Evolutionary conservation across 2,888 invertebrate species (phyloP).

Genomic region (Drosophila neonasuta): DNA sequence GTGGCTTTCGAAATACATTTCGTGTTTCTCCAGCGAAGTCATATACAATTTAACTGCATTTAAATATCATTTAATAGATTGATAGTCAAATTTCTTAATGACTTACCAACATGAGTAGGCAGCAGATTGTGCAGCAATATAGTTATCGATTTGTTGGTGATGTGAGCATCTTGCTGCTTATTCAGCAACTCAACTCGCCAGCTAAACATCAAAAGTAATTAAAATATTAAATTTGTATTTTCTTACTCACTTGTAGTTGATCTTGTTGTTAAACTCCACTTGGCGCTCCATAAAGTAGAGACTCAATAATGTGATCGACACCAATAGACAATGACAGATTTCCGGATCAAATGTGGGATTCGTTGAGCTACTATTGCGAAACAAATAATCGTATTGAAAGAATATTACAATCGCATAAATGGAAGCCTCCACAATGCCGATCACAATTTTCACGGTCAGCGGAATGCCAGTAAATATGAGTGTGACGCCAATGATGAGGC

Average conservation of each 20-base stretch:
- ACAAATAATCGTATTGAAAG: constrained; percentile 83
- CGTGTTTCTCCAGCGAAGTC: constrained; percentile 86
- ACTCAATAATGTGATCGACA: constrained; percentile 88
- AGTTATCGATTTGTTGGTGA: constrained; percentile 92
- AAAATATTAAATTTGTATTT: not conserved
- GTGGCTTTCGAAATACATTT: constrained; percentile 93
- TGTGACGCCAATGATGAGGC: constrained; percentile 85
- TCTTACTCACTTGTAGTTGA: constrained; percentile 87
- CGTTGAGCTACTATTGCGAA: constrained; percentile 86
- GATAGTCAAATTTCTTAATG: too few species aligned
- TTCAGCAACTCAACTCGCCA: constrained; percentile 88
- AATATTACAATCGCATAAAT: constrained; percentile 88
- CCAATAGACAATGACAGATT: constrained; percentile 87
- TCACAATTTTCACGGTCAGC: constrained; percentile 88
- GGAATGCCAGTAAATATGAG: constrained; percentile 93
- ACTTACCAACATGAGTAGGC: constrained; percentile 93
- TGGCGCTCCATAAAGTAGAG: constrained; percentile 93
- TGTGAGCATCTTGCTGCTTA: constrained; percentile 92
- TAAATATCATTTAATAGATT: too few species aligned
- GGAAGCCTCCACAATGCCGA: constrained; percentile 84
- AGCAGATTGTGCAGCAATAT: constrained; percentile 95
- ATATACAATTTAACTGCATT: constrained; percentile 83
- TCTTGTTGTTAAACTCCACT: constrained; percentile 92
- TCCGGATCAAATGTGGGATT: constrained; percentile 87
- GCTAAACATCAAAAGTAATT: constrained; percentile 51